Base-by-base conservation (phyloP, 1,140 invertebrate genomes). In the Trissolcus basalis region DNA sequence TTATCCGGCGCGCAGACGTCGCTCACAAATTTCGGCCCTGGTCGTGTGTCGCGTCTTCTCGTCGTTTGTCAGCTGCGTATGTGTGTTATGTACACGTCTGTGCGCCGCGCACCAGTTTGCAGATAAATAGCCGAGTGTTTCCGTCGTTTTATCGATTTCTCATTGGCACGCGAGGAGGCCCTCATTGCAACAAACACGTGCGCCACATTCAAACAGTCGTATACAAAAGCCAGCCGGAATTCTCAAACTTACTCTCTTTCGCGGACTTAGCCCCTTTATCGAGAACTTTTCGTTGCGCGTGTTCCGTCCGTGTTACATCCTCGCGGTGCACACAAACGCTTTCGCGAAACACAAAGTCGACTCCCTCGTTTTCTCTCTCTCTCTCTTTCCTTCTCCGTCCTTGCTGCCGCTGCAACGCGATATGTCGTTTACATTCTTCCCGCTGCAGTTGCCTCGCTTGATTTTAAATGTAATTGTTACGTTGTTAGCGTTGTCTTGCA, bases 61-160 rank as follows among this genome's bases (percentile, higher is more conserved):
- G 63, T 61, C 65, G 63, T 59, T 45, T 58, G 48, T 49, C 41
- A 55, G 55, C 4, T 27, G 61, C 61, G 51, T 47, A 19, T 39
- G 45, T 48, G 65, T 48, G 55, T n/a, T n/a, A n/a, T 39, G 41
- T 50, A 35, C 15, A 19, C 58, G 32, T n/a, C n/a, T 39, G 9
- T 39, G 9, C 9, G n/a, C 36, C 33, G 33, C 5, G 10, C 33
- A 5, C 33, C 53, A 56, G 65, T 70, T 70, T 70, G 55, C 65
- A 48, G 60, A 61, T 70, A 70, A 77, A 67, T 54, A 60, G 53
- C 43, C n/a, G 8, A 44, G 33, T 67, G 67, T 76, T 76, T 70
- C 60, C 73, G 67, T 71, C 65, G 56, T 77, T 76, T 76, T 61
- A 65, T 45, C 67, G 63, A 72, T 69, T 58, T 71, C 63, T 58